These are phyloP conservation scores for Pheosia gnoma DNA, from an alignment of 2,888 invertebrate genomes.

Conservation along the genomic window DNA sequence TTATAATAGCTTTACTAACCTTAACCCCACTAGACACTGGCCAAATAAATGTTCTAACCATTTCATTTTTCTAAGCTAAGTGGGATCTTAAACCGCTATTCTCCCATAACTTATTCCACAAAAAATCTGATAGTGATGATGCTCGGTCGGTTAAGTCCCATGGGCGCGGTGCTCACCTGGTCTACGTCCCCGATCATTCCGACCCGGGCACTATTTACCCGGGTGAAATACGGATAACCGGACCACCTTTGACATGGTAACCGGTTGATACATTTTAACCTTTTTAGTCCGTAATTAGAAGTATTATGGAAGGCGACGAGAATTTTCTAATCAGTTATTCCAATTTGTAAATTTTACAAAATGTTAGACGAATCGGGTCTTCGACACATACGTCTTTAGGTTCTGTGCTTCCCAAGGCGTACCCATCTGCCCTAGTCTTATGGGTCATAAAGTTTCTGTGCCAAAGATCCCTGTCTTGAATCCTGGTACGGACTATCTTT, in stretches of 20 bases:
- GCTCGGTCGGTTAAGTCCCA: slow-evolving; percentile 15
- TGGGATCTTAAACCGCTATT: not conserved
- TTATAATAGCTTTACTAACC: too few species aligned
- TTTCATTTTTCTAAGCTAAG: too few species aligned
- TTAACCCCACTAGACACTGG: too few species aligned
- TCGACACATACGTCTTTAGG: too few species aligned
- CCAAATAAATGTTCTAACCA: too few species aligned
- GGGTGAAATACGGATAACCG: slow-evolving; percentile 47
- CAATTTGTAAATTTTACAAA: too few species aligned
- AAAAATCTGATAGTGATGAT: slow-evolving; percentile 23
- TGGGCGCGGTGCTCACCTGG: slow-evolving; percentile 44
- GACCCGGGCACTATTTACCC: slow-evolving; percentile 43
- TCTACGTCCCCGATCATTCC: slow-evolving; percentile 31
- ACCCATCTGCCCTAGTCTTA: too few species aligned
- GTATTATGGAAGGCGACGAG: slow-evolving; percentile 7
- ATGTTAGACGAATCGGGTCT: too few species aligned
- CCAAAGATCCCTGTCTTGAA: too few species aligned
- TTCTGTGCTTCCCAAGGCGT: too few species aligned
- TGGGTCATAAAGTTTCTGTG: too few species aligned
- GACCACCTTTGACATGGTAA: slow-evolving; percentile 38
- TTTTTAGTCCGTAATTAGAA: slow-evolving; percentile 11
- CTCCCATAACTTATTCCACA: slow-evolving; percentile 1
- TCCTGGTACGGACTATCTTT: too few species aligned
- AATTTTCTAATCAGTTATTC: not conserved
- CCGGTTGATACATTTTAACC: slow-evolving; percentile 22